Evolutionary conservation across 2,113 vertebrate species (phyloP).

Genomic region (Sturnus vulgaris): DNA sequence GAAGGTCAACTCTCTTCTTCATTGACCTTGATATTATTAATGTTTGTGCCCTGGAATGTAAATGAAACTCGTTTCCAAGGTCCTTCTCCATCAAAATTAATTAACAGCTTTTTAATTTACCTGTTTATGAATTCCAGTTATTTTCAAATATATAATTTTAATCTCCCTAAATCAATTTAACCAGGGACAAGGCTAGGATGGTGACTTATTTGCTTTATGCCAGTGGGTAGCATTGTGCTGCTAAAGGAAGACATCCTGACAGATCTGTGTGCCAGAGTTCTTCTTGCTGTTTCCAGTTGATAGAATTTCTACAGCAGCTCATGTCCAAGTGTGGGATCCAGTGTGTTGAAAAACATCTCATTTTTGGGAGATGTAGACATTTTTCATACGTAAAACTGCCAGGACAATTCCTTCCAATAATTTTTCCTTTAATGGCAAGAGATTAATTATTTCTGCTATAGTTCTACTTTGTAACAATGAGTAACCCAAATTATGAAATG

Average conservation of each 20-base stretch:
- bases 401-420: not conserved
- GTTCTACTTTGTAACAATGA: not conserved
- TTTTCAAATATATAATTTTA: slow-evolving; percentile 70
- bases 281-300: slow-evolving; percentile 52
- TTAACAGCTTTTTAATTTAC: slow-evolving; percentile 63
- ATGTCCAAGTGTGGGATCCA: not conserved
- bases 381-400: not conserved
- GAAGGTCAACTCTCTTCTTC: slow-evolving; percentile 15
- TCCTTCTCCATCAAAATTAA: slow-evolving; percentile 55
- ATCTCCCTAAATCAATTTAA: slow-evolving; percentile 63
- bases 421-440: not conserved
- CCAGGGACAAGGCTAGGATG: slow-evolving; percentile 28
- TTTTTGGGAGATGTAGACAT: not conserved
- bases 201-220: slow-evolving; percentile 57
- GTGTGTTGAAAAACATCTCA: not conserved
- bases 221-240: slow-evolving; percentile 26
- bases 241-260: slow-evolving; percentile 37
- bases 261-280: slow-evolving; percentile 25
- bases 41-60: slow-evolving; percentile 48
- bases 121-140: slow-evolving; percentile 34
- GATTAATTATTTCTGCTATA: not conserved
- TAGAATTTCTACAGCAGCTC: slow-evolving; percentile 1
- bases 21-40: slow-evolving; percentile 46
- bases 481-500: not conserved
- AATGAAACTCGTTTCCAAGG: not conserved